Evolutionary conservation across 1,140 invertebrate genomes (phyloP), one percentile per base, ranked within the genome.

Genomic region (Melipona quadrifasciata): DNA sequence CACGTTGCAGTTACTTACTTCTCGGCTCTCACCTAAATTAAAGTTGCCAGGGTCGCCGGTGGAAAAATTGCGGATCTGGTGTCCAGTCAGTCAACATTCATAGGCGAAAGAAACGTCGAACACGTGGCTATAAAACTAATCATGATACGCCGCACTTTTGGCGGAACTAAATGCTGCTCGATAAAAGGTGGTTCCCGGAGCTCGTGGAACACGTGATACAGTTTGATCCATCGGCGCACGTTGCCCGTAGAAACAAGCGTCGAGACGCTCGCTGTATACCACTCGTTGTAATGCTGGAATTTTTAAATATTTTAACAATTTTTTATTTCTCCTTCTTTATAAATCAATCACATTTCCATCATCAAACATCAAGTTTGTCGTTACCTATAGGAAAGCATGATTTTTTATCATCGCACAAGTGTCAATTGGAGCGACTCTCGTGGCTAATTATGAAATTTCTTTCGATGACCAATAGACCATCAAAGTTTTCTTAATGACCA

Each of bases 151-250:
- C 57, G 57, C 1, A 51, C 27, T 31, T 76, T 67, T 17, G 65
- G 6, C 19, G 12, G 12, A 72, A 85, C 74, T 72, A 65, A 86
- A 86, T 57, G 57, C 55, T 39, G 47, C 51, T 80, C 47, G 57
- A 81, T 81, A 68, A 71, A 47, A 85, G 55, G 55, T 64, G 53
- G 78, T n/a, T 84, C 31, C 64, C 39, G 16, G 73, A 68, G 70
- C 55, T 82, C 81, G n/a, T 68, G 51, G 86, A 85, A 70, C 81
- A 77, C 82, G 85, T 89, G 85, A 85, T 85, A 88, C 84, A 74
- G 90, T 91, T 91, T 91, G 90, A 91, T 91, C 90, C 82, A 91
- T 91, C 68, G 84, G 27, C 58, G 75, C 64, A 53, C 72, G 90
- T 88, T 90, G 82, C 86, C 85, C 84, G 31, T 91, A 71, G 90